Evolutionary conservation across 2,888 invertebrate species (phyloP).

Genomic region (Caenorhabditis sulstoni): DNA sequence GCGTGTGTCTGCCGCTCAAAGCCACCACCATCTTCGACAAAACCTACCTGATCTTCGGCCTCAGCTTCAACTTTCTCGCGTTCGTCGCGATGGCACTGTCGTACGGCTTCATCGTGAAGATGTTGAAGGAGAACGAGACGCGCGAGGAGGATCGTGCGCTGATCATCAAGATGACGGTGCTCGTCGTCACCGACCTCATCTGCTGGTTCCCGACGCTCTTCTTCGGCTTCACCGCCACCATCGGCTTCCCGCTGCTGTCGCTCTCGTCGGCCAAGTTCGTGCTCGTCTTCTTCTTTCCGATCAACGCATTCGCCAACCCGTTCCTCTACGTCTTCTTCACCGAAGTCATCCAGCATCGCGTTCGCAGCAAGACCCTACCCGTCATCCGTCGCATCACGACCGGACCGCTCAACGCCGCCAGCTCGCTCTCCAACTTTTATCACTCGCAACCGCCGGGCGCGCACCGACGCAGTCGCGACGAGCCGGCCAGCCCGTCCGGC

Average conservation of each 20-base stretch:
- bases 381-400: constrained; percentile 64
- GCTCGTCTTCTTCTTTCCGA: constrained; percentile 93
- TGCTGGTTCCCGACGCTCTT: constrained; percentile 99
- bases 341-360: constrained; percentile 83
- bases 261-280: constrained; percentile 94
- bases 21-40: constrained; percentile 87
- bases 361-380: constrained; percentile 69
- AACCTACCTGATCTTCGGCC: constrained; percentile 81
- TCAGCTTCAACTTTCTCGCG: constrained; percentile 93
- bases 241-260: constrained; percentile 91
- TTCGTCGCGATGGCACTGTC: constrained; percentile 92
- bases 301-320: constrained; percentile 98
- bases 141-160: constrained; percentile 74
- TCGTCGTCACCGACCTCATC: constrained; percentile 96
- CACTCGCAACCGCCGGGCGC: constrained; percentile 67
- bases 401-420: constrained; percentile 44
- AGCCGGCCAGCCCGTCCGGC: constrained; percentile 24
- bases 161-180: constrained; percentile 87
- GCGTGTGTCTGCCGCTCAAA: constrained; percentile 96
- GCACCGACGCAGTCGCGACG: constrained; percentile 41
- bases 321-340: constrained; percentile 97
- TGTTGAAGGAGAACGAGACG: constrained; percentile 68
- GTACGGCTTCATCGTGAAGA: constrained; percentile 74
- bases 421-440: constrained; percentile 67
- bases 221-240: constrained; percentile 88